Evolutionary conservation across 2,113 vertebrate genomes (phyloP).

Genomic region (Passer montanus): DNA sequence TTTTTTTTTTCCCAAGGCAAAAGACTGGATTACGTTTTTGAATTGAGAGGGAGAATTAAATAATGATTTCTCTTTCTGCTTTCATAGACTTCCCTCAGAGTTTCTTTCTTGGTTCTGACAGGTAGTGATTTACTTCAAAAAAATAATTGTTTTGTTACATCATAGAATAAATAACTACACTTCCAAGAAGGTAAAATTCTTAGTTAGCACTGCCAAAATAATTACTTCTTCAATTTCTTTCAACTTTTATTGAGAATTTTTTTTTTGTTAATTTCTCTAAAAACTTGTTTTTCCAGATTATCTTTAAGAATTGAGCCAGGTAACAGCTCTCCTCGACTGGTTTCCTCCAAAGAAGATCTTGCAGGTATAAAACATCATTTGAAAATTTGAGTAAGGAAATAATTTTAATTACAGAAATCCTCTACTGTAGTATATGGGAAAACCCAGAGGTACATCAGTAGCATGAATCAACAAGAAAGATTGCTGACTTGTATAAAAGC

Average conservation of each 20-base stretch:
- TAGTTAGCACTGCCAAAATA: not conserved
- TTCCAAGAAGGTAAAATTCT: not conserved
- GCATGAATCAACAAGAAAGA: not conserved
- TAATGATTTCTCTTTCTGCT: not conserved
- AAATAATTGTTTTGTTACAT: not conserved
- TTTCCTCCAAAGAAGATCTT: slow-evolving; percentile 92
- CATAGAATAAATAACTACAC: not conserved
- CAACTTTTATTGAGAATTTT: not conserved
- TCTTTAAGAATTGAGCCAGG: slow-evolving; percentile 93
- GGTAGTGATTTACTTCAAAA: not conserved
- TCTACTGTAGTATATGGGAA: not conserved
- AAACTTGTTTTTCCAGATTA: slow-evolving; percentile 79
- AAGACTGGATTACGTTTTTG: not conserved
- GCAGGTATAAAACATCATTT: slow-evolving; percentile 78
- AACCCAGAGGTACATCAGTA: not conserved
- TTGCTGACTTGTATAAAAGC: not conserved
- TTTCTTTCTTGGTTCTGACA: not conserved
- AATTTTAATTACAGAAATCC: not conserved
- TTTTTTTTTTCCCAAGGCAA: not conserved
- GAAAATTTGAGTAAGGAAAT: not conserved
- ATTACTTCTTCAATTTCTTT: not conserved
- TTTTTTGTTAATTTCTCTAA: slow-evolving; percentile 41
- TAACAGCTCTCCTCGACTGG: slow-evolving; percentile 89
- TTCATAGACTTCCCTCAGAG: not conserved
- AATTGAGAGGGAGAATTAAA: not conserved